These are phyloP conservation scores for Drosophila insularis DNA, from an alignment of 1,140 invertebrate species.

Conservation along the genomic window DNA sequence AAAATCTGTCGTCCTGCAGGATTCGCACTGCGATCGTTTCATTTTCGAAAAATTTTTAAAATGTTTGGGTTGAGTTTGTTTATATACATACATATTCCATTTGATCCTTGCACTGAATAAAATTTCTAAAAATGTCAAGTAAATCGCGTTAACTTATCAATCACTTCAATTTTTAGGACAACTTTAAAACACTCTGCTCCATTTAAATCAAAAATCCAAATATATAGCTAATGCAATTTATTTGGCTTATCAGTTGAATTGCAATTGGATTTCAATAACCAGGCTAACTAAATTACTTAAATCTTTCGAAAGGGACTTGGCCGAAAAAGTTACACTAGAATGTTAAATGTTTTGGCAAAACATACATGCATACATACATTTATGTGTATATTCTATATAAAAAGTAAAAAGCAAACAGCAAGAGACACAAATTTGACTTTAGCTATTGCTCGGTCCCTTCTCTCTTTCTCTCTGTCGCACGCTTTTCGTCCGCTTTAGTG, in stretches of 20 bases:
- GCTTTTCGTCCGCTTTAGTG: neutral
- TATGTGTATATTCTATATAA: neutral
- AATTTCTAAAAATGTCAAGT: neutral
- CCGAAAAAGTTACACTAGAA: neutral
- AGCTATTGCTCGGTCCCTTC: neutral
- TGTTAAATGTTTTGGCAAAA: neutral
- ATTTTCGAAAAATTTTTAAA: too few species aligned
- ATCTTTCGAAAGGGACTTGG: constrained; percentile 8
- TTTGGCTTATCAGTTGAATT: constrained; percentile 45
- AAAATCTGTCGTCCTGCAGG: too few species aligned
- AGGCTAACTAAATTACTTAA: constrained; percentile 54
- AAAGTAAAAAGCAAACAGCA: constrained; percentile 53
- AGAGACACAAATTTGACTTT: constrained; percentile 44
- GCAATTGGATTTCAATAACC: constrained; percentile 53
- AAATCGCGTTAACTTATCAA: neutral
- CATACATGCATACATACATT: neutral
- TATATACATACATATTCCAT: too few species aligned
- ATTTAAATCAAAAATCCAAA: neutral
- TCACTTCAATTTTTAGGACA: neutral
- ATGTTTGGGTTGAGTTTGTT: too few species aligned
- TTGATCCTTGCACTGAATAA: too few species aligned
- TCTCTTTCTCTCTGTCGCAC: neutral
- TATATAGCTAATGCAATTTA: neutral
- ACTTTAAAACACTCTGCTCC: neutral
- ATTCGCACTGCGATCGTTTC: constrained; percentile 25